Conservation (phyloP, 2,888 invertebrate species). For the Nephrotoma guestfalica region DNA sequence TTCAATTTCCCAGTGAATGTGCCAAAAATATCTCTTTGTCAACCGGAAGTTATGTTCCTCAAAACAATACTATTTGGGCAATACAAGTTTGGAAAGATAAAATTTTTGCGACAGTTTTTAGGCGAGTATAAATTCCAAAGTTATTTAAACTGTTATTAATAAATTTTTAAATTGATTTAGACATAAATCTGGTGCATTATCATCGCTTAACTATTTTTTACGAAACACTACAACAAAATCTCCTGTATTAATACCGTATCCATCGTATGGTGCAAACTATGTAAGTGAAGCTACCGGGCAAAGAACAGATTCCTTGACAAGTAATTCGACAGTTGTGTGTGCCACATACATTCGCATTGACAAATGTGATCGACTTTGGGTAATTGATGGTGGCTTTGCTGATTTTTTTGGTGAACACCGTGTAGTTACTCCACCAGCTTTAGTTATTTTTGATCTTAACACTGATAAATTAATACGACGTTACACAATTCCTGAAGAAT, state of each 20-base stretch:
- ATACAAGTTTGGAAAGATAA: background rate
- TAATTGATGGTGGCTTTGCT: constrained; percentile 62
- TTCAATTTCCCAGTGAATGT: background rate
- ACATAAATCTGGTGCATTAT: constrained; percentile 35
- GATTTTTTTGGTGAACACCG: constrained; percentile 53
- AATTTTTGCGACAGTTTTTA: background rate
- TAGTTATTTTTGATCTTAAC: constrained; percentile 59
- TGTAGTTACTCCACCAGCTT: constrained; percentile 46
- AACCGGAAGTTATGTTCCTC: background rate
- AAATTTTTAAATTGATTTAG: too few relatives aligned
- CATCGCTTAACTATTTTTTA: constrained; percentile 52
- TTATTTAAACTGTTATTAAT: background rate
- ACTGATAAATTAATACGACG: constrained; percentile 55
- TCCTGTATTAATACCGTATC: constrained; percentile 58
- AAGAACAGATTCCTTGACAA: constrained; percentile 26
- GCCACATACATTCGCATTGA: constrained; percentile 61
- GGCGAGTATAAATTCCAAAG: background rate
- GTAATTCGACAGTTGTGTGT: constrained; percentile 50
- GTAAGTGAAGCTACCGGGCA: background rate
- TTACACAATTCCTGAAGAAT: constrained; percentile 46
- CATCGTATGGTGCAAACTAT: constrained; percentile 57
- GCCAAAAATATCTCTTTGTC: background rate
- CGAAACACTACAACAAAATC: constrained; percentile 42
- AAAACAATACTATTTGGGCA: background rate
- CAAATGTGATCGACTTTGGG: constrained; percentile 67